Evolutionary conservation across 2,113 vertebrate species (phyloP).

Genomic region (Chaetodon auriga): DNA sequence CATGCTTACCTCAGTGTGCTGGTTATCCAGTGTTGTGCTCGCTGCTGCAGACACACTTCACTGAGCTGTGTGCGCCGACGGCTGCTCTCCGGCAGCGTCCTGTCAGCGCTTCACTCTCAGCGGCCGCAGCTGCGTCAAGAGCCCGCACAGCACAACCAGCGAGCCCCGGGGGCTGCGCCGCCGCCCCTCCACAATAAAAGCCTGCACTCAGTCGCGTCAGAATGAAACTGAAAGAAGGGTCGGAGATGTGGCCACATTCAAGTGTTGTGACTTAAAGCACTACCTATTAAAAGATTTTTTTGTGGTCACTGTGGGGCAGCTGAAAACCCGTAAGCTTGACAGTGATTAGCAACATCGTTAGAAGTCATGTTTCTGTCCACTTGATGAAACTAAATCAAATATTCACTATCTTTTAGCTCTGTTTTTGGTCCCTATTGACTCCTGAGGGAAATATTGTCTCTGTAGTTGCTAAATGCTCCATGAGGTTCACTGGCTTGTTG

Average conservation of each 20-base stretch:
- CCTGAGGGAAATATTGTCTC: too few species aligned
- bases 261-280: background rate
- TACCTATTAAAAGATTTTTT: too few species aligned
- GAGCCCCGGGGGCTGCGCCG: slow-evolving; percentile 4
- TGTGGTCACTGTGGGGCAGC: too few species aligned
- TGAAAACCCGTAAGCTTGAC: background rate
- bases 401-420: background rate
- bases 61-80: slow-evolving; percentile 45
- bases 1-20: slow-evolving; percentile 72
- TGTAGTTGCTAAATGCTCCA: too few species aligned
- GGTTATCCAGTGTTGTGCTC: slow-evolving; percentile 80
- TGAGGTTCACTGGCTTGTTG: too few species aligned
- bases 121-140: slow-evolving; percentile 58
- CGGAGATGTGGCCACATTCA: background rate
- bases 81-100: slow-evolving; percentile 52
- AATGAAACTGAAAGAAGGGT: background rate
- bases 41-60: slow-evolving; percentile 68
- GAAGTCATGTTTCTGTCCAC: background rate
- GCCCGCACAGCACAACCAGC: background rate
- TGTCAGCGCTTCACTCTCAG: slow-evolving; percentile 56
- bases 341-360: background rate
- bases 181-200: slow-evolving; percentile 65
- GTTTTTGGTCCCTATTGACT: too few species aligned
- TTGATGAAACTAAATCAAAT: background rate
- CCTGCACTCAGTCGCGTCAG: background rate